A percentile compares a stretch with the other conserved stretches of the same genome.
Conservation (phyloP, 2,888 invertebrate genomes). For the Hoplodrina ambigua region DNA sequence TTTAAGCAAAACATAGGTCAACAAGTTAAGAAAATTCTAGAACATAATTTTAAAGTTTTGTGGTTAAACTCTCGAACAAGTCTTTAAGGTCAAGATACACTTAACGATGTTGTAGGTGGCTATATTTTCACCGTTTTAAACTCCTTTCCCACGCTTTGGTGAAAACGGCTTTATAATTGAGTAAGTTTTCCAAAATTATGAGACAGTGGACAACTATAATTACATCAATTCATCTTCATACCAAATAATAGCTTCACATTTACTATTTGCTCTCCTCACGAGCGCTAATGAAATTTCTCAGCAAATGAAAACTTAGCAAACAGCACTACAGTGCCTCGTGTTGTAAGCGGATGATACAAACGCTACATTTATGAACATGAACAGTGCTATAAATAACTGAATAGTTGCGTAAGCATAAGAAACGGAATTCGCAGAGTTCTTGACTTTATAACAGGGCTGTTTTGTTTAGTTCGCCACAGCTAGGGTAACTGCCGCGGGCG, state of each 20-base stretch:
- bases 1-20: constrained; percentile 11
- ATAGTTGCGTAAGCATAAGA: constrained; percentile 68
- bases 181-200: background rate
- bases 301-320: constrained; percentile 42
- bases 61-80: constrained; percentile 41
- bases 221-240: background rate
- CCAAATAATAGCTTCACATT: constrained; percentile 9
- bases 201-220: background rate
- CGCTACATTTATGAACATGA: constrained; percentile 48
- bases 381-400: constrained; percentile 66
- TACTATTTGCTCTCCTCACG: constrained; percentile 1
- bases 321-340: constrained; percentile 16
- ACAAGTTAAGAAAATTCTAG: constrained; percentile 27
- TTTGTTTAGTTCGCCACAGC: constrained; percentile 64
- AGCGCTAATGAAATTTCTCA: constrained; percentile 47
- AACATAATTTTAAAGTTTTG: constrained; percentile 40
- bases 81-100: constrained; percentile 31
- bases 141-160: background rate
- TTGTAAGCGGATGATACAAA: constrained; percentile 44
- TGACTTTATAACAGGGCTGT: constrained; percentile 67
- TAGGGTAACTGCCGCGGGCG: constrained; percentile 56
- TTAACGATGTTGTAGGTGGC: constrained; percentile 17
- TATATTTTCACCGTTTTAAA: constrained; percentile 21
- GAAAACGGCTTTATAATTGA: background rate
- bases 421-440: constrained; percentile 61